phyloP scores from a whole-genome alignment of 2,113 vertebrate species.

The Prolemur simus region DNA sequence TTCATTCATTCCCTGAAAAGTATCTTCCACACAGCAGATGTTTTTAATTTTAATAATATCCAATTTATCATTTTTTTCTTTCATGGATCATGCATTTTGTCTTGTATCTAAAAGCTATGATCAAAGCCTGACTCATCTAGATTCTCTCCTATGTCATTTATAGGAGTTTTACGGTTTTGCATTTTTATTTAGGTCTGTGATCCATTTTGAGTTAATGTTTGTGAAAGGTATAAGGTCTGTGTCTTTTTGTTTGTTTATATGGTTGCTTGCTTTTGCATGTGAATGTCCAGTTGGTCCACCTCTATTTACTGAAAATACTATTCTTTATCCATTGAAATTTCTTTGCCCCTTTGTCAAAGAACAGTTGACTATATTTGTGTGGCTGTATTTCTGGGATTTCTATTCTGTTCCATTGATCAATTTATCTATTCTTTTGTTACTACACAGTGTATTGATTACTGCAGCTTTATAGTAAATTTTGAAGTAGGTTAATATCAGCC shows the following conservation, averaged over 20 bases:
- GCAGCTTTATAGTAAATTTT: neutral
- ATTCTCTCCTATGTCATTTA: neutral
- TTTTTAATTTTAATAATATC: neutral
- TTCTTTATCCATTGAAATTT: neutral
- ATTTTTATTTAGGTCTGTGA: neutral
- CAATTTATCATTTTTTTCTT: neutral
- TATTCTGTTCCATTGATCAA: neutral
- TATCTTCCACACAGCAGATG: neutral
- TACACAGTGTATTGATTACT: neutral
- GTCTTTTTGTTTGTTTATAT: neutral
- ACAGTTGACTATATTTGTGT: neutral
- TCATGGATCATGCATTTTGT: neutral
- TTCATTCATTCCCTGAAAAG: neutral
- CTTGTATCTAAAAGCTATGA: neutral
- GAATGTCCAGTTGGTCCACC: neutral
- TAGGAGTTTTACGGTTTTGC: neutral
- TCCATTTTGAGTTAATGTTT: neutral
- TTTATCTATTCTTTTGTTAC: neutral
- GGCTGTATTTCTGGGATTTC: neutral
- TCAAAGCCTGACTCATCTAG: neutral
- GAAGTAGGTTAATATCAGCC: neutral
- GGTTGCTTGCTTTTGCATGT: neutral
- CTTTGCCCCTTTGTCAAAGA: neutral
- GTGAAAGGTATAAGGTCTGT: neutral
- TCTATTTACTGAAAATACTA: neutral